These are phyloP conservation scores for Lerista edwardsae DNA, from an alignment of 2,797 vertebrate species.

Conservation along the genomic window DNA sequence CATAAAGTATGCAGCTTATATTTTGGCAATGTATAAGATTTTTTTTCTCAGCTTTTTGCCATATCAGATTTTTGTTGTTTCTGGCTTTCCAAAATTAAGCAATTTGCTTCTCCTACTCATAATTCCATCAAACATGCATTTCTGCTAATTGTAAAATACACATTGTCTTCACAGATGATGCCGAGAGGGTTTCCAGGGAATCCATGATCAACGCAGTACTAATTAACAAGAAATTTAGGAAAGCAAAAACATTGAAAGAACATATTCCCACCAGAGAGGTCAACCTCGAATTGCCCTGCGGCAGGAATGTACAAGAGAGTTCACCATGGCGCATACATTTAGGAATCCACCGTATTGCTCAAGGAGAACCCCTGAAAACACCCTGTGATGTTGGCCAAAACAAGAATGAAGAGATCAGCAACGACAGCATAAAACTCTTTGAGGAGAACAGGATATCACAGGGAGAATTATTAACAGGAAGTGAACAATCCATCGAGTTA, in stretches of 20 bases:
- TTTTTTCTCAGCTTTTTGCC: background rate
- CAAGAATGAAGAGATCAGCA: background rate
- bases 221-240: slow-evolving; percentile 69
- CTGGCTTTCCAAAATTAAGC: background rate
- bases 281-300: slow-evolving; percentile 46
- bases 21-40: background rate
- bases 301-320: slow-evolving; percentile 5
- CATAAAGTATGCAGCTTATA: background rate
- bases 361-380: background rate
- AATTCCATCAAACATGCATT: background rate
- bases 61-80: background rate
- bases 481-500: background rate
- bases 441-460: background rate
- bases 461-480: background rate
- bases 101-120: background rate
- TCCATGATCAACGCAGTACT: slow-evolving; percentile 74
- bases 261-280: slow-evolving; percentile 59
- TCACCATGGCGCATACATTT: slow-evolving; percentile 81
- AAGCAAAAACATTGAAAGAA: slow-evolving; percentile 62
- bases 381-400: background rate
- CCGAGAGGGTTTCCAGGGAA: slow-evolving; percentile 57
- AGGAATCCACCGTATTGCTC: slow-evolving; percentile 73
- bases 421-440: slow-evolving; percentile 48
- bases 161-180: slow-evolving; percentile 58
- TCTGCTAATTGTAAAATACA: background rate